Percentiles rank a stretch among this genome's conserved stretches.
Evolutionary conservation across 2,888 invertebrate genomes (phyloP).

Genomic region (Tipula unca): DNA sequence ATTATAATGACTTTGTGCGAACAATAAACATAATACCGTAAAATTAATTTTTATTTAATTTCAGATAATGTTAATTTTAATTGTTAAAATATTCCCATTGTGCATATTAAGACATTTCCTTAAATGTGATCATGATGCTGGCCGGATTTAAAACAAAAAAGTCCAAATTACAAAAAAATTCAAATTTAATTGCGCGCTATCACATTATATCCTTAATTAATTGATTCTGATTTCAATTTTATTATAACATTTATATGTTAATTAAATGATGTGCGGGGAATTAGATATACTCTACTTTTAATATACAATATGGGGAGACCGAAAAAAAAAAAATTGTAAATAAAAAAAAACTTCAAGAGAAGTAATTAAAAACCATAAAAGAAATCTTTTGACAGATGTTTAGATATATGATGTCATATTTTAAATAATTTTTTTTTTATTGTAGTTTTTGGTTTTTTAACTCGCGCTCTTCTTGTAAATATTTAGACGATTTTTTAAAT

Average conservation of each 20-base stretch:
- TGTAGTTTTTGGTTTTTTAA: not conserved
- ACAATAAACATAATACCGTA: not conserved
- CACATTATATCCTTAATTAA: not conserved
- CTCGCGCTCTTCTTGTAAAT: not conserved
- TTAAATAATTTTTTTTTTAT: not conserved
- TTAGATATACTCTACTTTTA: not conserved
- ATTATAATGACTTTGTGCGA: not conserved
- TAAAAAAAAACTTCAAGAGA: slow-evolving; percentile 10
- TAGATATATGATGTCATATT: slow-evolving; percentile 14
- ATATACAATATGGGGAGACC: not conserved
- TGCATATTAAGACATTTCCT: not conserved
- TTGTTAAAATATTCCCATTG: slow-evolving; percentile 1
- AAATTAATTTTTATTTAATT: too few species aligned
- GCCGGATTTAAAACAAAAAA: not conserved
- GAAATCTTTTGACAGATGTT: slow-evolving; percentile 14
- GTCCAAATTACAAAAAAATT: not conserved
- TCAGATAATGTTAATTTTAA: not conserved
- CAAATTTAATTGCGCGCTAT: not conserved
- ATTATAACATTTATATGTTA: not conserved
- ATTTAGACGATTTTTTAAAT: not conserved
- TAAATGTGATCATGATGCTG: not conserved
- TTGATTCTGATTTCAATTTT: slow-evolving; percentile 14
- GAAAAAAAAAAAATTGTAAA: not conserved
- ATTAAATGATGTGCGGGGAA: slow-evolving; percentile 14
- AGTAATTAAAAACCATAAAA: slow-evolving; percentile 14